Conservation (phyloP, 2,888 invertebrate species). For the Scrobipalpa costella region DNA sequence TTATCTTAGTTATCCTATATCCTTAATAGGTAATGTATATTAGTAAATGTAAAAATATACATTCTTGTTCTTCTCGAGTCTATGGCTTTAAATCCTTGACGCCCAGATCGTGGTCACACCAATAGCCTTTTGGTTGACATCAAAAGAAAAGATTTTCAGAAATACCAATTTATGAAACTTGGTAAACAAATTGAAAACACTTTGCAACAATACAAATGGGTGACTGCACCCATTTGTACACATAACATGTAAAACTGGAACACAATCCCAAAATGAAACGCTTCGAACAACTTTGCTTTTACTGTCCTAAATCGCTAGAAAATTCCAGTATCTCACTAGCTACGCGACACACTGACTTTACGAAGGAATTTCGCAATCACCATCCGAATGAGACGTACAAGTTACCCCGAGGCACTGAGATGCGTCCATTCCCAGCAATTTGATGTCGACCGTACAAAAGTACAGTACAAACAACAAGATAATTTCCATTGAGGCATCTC, state of each 20-base stretch:
- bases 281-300: background rate
- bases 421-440: slow-evolving; percentile 20
- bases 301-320: slow-evolving; percentile 5
- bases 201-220: background rate
- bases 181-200: background rate
- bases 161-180: background rate
- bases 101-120: too few species aligned
- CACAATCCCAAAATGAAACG: background rate
- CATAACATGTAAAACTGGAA: background rate
- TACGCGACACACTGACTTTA: slow-evolving; percentile 7
- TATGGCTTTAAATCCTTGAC: too few species aligned
- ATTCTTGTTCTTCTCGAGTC: too few species aligned
- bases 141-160: too few species aligned
- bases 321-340: background rate
- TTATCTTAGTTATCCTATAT: too few species aligned
- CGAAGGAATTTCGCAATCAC: slow-evolving; percentile 19
- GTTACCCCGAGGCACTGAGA: background rate
- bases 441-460: slow-evolving; percentile 25
- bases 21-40: too few species aligned
- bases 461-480: slow-evolving; percentile 23
- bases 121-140: too few species aligned
- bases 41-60: too few species aligned
- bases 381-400: slow-evolving; percentile 18
- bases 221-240: background rate
- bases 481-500: slow-evolving; percentile 11